These are phyloP conservation scores for Corydoras sp. DNA, from an alignment of 2,113 vertebrate species.

Conservation along the genomic window DNA sequence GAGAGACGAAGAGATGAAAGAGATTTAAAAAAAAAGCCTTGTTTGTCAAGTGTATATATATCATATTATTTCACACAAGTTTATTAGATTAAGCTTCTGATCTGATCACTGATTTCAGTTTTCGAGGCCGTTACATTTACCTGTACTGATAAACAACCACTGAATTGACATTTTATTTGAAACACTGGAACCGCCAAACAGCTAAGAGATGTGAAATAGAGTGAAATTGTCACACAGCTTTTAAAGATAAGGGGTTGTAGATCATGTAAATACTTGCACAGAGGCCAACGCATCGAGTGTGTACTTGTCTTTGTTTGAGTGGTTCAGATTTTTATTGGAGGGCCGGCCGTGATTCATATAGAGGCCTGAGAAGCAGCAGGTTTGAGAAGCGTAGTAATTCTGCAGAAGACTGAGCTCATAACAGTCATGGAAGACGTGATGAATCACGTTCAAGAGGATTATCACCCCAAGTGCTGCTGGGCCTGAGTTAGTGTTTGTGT, in stretches of 20 bases:
- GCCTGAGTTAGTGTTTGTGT: background rate
- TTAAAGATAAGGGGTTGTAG: background rate
- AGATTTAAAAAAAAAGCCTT: no score
- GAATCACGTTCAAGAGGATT: background rate
- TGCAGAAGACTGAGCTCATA: constrained; percentile 16
- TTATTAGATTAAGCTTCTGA: no score
- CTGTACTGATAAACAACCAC: no score
- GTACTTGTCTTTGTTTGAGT: constrained; percentile 1
- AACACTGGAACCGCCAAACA: no score
- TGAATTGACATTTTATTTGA: no score
- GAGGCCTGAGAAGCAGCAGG: background rate
- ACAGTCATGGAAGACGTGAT: background rate
- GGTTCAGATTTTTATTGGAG: background rate
- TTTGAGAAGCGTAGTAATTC: background rate
- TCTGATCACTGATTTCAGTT: no score
- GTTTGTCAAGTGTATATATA: no score
- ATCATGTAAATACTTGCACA: background rate
- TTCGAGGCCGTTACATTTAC: no score
- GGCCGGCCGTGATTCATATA: background rate
- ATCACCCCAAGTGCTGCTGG: background rate
- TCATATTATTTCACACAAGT: no score
- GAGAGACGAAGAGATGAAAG: no score
- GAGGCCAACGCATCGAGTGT: background rate
- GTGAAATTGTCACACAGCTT: constrained; percentile 13
- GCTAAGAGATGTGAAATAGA: no score